These are phyloP conservation scores for Bombyx huttoni DNA, from an alignment of 2,888 invertebrate species.

Conservation along the genomic window DNA sequence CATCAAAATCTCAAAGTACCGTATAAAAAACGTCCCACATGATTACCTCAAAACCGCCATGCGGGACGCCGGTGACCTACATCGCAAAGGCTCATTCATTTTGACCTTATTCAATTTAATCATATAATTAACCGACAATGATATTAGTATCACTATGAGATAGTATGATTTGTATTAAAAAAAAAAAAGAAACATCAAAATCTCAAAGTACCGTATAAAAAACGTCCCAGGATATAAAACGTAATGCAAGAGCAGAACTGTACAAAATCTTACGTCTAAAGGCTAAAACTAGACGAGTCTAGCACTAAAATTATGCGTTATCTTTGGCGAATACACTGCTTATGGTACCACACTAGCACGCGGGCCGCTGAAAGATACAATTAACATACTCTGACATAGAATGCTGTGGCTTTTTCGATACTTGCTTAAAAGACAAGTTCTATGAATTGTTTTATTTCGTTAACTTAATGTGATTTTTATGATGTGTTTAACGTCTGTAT, in stretches of 20 bases:
- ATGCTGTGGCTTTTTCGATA: no score
- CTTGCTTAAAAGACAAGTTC: no score
- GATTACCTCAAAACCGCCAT: no score
- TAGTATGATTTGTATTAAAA: no score
- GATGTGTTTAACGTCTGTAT: no score
- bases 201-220: not conserved
- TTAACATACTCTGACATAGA: not conserved
- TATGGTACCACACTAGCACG: constrained; percentile 43
- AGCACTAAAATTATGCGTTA: constrained; percentile 63
- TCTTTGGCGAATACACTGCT: constrained; percentile 71
- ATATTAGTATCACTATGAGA: no score
- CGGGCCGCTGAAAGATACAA: not conserved
- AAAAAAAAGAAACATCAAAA: not conserved
- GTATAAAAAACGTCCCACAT: not conserved
- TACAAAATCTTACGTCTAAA: constrained; percentile 27
- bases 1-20: not conserved
- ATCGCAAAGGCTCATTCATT: no score
- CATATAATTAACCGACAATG: no score
- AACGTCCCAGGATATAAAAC: not conserved
- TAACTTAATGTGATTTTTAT: no score
- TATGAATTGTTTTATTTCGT: no score
- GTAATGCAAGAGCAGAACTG: constrained; percentile 9
- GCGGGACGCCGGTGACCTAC: no score
- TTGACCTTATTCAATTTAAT: no score
- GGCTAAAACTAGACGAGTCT: constrained; percentile 32